Percentiles rank a stretch among this genome's conserved stretches.
These are phyloP conservation scores for Nephotettix cincticeps DNA, from an alignment of 1,140 invertebrate genomes.

Conservation along the genomic window DNA sequence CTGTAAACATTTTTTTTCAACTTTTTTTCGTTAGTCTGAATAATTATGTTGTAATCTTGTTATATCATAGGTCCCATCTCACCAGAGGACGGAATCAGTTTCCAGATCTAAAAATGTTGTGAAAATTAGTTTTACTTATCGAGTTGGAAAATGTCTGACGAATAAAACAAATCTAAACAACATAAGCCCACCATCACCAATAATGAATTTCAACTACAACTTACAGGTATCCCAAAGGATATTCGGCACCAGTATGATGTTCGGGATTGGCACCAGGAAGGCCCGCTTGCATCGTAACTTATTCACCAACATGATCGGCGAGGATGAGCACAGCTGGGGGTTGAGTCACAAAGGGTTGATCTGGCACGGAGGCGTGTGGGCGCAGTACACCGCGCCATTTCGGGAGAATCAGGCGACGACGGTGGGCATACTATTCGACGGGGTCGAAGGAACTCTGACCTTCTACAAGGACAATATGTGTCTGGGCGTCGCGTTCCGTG, in stretches of 20 bases:
- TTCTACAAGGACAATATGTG: constrained; percentile 69
- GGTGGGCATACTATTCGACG: constrained; percentile 67
- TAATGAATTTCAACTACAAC: no score
- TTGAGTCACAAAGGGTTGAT: constrained; percentile 71
- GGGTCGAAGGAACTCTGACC: constrained; percentile 65
- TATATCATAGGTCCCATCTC: no score
- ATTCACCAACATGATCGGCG: constrained; percentile 69
- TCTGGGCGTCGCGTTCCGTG: constrained; percentile 57
- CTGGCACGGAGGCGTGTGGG: constrained; percentile 64
- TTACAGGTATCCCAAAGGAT: constrained; percentile 59
- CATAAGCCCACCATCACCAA: no score
- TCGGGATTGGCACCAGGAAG: constrained; percentile 65
- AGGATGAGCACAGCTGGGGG: constrained; percentile 70
- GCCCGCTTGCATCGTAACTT: constrained; percentile 63
- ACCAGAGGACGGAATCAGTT: no score
- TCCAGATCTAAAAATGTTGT: no score
- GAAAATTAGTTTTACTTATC: no score
- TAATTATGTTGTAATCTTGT: no score
- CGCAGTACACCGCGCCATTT: constrained; percentile 66
- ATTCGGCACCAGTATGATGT: constrained; percentile 78
- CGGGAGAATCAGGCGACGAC: constrained; percentile 65
- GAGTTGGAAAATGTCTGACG: no score
- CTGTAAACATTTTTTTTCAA: no score
- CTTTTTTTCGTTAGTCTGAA: no score
- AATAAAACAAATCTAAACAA: no score